Percentiles rank a stretch among this genome's conserved stretches.
Conservation (phyloP, 2,797 vertebrate genomes). For the Pelobates cultripes region DNA sequence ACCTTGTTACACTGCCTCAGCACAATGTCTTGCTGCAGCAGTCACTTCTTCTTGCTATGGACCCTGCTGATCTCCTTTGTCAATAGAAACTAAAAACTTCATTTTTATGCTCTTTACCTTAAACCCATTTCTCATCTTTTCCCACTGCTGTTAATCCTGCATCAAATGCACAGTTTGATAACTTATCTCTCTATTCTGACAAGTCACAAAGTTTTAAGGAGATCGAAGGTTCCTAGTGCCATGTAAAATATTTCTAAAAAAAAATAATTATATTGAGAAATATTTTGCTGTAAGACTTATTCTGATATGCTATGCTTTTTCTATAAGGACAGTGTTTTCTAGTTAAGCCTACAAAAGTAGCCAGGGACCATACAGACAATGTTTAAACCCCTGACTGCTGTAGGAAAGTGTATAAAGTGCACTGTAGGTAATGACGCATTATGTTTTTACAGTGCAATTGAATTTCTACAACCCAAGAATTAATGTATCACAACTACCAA, state of each 20-base stretch:
- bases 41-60: constrained; percentile 35
- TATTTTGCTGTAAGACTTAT: constrained; percentile 23
- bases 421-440: not conserved
- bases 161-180: constrained; percentile 52
- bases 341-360: constrained; percentile 11
- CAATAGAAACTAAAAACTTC: constrained; percentile 42
- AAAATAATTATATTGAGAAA: constrained; percentile 35
- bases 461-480: too few species aligned
- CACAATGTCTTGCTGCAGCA: constrained; percentile 36
- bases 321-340: constrained; percentile 20
- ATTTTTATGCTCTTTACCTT: constrained; percentile 48
- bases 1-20: constrained; percentile 38
- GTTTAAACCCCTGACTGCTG: not conserved
- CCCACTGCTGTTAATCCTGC: constrained; percentile 42
- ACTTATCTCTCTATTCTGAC: constrained; percentile 36
- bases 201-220: constrained; percentile 37
- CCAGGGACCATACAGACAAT: constrained; percentile 21
- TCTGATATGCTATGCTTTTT: constrained; percentile 22
- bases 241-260: constrained; percentile 45
- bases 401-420: not conserved
- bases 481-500: too few species aligned
- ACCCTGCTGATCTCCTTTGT: constrained; percentile 49
- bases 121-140: constrained; percentile 30
- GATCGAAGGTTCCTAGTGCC: constrained; percentile 25
- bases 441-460: too few species aligned